phyloP scores from a whole-genome alignment of 2,113 vertebrate genomes.

The Trinectes maculatus region DNA sequence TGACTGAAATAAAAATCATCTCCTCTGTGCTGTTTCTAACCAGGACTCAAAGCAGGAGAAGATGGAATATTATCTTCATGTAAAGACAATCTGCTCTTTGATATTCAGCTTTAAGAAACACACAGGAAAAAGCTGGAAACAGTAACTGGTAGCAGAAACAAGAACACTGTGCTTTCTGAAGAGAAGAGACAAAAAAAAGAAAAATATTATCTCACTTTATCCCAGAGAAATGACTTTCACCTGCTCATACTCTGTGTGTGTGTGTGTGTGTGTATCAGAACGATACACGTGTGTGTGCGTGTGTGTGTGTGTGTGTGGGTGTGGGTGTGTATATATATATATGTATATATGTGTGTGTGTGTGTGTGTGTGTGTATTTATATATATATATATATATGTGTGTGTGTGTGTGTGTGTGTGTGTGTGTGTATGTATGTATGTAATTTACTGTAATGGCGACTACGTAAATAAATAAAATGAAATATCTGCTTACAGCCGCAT shows the following conservation, averaged over 20 bases:
- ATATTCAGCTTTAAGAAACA: conserved; percentile 9
- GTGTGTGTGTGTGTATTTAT: too few relatives aligned
- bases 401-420: too few relatives aligned
- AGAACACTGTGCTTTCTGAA: neutral
- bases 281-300: too few relatives aligned
- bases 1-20: too few relatives aligned
- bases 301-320: too few relatives aligned
- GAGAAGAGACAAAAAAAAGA: neutral
- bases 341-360: too few relatives aligned
- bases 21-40: neutral
- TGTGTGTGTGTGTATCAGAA: too few relatives aligned
- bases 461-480: neutral
- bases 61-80: neutral
- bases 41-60: conserved; percentile 4
- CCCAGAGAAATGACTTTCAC: neutral
- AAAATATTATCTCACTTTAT: neutral
- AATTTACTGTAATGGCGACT: too few relatives aligned
- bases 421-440: too few relatives aligned
- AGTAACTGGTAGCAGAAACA: conserved; percentile 8
- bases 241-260: too few relatives aligned
- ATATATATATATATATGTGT: too few relatives aligned
- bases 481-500: neutral
- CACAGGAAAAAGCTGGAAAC: neutral
- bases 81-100: conserved; percentile 19
- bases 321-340: too few relatives aligned